Evolutionary conservation across 53 echinoderm and acorn worm species (phyloP).

Genomic region (Astropecten irregularis): DNA sequence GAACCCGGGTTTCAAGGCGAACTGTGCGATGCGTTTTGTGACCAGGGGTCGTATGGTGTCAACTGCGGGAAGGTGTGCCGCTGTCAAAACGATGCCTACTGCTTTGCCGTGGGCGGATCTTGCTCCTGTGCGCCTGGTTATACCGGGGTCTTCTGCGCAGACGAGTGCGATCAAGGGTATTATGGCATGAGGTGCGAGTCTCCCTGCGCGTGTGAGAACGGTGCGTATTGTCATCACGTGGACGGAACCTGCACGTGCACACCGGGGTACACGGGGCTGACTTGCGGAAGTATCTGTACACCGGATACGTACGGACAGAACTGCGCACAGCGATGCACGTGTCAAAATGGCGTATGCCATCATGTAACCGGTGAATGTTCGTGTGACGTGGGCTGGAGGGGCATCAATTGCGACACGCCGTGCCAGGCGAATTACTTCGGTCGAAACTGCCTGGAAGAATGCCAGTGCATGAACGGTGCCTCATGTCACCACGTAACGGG

Average conservation of each 20-base stretch:
- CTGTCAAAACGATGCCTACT: slow-evolving; percentile 58
- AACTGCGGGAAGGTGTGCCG: slow-evolving; percentile 59
- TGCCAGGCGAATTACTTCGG: slow-evolving; percentile 42
- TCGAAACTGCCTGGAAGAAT: slow-evolving; percentile 14
- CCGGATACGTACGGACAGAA: slow-evolving; percentile 47
- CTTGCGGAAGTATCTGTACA: slow-evolving; percentile 65
- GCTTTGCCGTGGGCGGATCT: slow-evolving; percentile 49
- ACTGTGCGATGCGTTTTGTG: slow-evolving; percentile 62
- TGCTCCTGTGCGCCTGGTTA: slow-evolving; percentile 74
- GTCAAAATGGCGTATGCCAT: slow-evolving; percentile 64
- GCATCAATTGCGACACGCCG: slow-evolving; percentile 36
- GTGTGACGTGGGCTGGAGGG: slow-evolving; percentile 51
- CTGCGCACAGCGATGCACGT: slow-evolving; percentile 39
- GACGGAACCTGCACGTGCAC: slow-evolving; percentile 68
- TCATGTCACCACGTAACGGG: slow-evolving; percentile 57
- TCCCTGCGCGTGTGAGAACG: slow-evolving; percentile 62
- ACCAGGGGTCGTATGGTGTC: slow-evolving; percentile 52
- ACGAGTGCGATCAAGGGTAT: slow-evolving; percentile 51
- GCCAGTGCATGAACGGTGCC: slow-evolving; percentile 53
- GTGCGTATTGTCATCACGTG: slow-evolving; percentile 56
- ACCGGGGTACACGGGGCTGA: slow-evolving; percentile 62
- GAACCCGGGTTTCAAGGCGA: slow-evolving; percentile 70
- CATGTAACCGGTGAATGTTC: slow-evolving; percentile 69
- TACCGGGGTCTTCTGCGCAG: slow-evolving; percentile 46
- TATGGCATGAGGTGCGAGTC: slow-evolving; percentile 57